phyloP scores from a whole-genome alignment of 2,113 vertebrate genomes.

The Campylorhamphus procurvoides region DNA sequence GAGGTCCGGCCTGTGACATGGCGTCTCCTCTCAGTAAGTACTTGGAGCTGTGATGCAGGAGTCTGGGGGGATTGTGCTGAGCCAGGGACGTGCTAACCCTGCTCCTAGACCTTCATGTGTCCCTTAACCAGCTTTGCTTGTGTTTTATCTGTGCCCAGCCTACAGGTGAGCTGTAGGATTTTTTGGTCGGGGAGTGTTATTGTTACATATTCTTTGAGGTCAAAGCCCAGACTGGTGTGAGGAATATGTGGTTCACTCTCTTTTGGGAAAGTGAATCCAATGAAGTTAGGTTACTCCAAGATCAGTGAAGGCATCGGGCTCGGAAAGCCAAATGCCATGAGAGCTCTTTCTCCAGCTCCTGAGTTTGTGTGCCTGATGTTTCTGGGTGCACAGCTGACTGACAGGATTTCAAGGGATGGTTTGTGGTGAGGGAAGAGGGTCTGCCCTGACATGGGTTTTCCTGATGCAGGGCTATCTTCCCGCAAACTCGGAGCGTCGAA shows the following conservation, averaged over 20 bases:
- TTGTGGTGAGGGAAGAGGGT: neutral
- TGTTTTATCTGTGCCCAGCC: neutral
- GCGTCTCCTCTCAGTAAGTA: conserved; percentile 93
- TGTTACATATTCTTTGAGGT: neutral
- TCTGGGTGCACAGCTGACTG: neutral
- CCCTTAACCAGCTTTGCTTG: neutral
- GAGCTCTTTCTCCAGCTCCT: neutral
- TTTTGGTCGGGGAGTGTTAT: neutral
- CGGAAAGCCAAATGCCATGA: neutral
- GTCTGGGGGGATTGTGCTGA: neutral
- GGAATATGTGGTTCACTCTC: neutral
- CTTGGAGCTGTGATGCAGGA: neutral
- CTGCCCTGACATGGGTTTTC: neutral
- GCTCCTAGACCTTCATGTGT: neutral
- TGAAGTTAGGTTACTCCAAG: neutral
- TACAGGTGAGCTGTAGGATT: neutral
- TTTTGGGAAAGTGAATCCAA: neutral
- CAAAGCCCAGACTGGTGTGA: neutral
- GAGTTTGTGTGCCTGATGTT: neutral
- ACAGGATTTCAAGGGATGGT: neutral
- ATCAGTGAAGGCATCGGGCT: neutral
- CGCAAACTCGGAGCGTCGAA: conserved; percentile 90
- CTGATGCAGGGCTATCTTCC: conserved; percentile 89
- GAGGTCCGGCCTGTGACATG: conserved; percentile 95
- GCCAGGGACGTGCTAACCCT: neutral